A percentile compares a stretch with the other conserved stretches of the same genome.
phyloP scores from a whole-genome alignment of 2,797 vertebrate genomes.

The Tragelaphus oryx region DNA sequence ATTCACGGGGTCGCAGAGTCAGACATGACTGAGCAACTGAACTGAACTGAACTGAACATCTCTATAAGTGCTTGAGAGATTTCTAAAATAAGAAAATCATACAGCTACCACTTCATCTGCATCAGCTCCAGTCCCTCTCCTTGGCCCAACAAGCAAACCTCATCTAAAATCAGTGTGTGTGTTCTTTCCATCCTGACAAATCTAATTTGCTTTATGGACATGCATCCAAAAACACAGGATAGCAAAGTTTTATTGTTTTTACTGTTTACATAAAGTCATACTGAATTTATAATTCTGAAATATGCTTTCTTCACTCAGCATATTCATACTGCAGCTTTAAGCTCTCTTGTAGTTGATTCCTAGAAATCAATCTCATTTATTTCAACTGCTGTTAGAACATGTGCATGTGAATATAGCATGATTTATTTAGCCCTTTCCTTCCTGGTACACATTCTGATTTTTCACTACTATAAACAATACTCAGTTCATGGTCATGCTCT shows the following conservation, averaged over 20 bases:
- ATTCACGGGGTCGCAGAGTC: too few species aligned
- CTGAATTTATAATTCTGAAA: background rate
- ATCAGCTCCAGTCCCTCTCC: background rate
- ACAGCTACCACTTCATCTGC: background rate
- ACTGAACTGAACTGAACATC: background rate
- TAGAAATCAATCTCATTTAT: background rate
- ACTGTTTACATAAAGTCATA: background rate
- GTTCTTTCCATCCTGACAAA: background rate
- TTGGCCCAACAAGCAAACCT: background rate
- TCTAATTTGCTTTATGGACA: background rate
- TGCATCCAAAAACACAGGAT: background rate
- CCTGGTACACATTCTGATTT: background rate
- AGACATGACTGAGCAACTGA: too few species aligned
- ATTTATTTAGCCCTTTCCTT: background rate
- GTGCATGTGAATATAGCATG: background rate
- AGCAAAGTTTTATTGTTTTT: background rate
- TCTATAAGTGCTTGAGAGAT: background rate
- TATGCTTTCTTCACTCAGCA: background rate
- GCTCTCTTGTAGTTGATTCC: background rate
- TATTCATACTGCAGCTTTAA: background rate
- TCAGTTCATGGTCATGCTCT: accelerated
- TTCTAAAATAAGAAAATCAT: background rate
- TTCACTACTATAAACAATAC: background rate
- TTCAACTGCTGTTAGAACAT: background rate
- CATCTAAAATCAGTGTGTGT: background rate